Conservation (phyloP, 2,888 invertebrate genomes). For the Spialia ferax region DNA sequence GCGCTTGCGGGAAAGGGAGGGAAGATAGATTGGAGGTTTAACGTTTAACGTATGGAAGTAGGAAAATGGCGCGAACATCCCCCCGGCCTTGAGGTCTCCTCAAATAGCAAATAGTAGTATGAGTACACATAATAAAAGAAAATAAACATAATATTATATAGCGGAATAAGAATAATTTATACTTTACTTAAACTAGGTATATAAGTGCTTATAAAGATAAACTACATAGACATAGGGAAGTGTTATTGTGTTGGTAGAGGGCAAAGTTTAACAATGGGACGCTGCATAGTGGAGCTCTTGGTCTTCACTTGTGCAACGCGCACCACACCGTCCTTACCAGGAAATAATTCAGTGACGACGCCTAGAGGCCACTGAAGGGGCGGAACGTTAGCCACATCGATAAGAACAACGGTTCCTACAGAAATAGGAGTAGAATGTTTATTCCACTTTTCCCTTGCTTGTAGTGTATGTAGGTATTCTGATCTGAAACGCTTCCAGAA, state of each 20-base stretch:
- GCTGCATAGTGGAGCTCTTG: constrained; percentile 6
- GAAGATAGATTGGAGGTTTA: too few relatives aligned
- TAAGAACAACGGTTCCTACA: constrained; percentile 14
- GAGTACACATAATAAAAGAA: too few relatives aligned
- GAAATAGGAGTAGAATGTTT: constrained; percentile 27
- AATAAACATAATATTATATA: too few relatives aligned
- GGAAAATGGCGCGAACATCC: background rate
- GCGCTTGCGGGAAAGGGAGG: too few relatives aligned
- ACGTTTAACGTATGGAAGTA: too few relatives aligned
- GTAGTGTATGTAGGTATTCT: constrained; percentile 31
- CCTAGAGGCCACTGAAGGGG: constrained; percentile 32
- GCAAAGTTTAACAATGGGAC: constrained; percentile 12
- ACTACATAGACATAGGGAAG: background rate
- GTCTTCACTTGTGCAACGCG: constrained; percentile 24
- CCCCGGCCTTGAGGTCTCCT: constrained; percentile 8
- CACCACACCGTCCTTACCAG: constrained; percentile 25
- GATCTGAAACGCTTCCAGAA: constrained; percentile 31
- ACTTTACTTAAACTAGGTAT: background rate
- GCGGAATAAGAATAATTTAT: background rate
- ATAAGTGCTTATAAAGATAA: background rate
- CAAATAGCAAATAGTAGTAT: background rate
- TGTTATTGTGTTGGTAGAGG: constrained; percentile 5
- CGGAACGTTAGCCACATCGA: constrained; percentile 5
- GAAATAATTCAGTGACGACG: constrained; percentile 2
- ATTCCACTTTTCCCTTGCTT: constrained; percentile 38